Conservation (phyloP, 1,140 invertebrate genomes). For the Fopius arisanus region DNA sequence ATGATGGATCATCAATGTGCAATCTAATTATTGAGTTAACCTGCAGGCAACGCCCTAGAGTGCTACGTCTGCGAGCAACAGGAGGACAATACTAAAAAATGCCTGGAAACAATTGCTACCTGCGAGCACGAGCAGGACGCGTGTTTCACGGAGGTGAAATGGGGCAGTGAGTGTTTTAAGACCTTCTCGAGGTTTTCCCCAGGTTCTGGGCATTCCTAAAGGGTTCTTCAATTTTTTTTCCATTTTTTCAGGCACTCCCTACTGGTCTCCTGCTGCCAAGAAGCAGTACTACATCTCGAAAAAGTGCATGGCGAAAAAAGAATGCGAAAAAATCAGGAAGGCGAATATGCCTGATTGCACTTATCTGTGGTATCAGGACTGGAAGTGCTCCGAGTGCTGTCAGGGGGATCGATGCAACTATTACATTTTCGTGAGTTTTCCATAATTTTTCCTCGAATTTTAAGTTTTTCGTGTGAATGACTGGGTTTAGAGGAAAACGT, state of each 20-base stretch:
- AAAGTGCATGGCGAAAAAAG: slow-evolving; percentile 81
- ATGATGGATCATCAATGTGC: not conserved
- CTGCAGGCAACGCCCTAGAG: slow-evolving; percentile 76
- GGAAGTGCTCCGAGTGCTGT: slow-evolving; percentile 97
- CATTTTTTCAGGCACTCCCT: slow-evolving; percentile 78
- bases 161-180: slow-evolving; percentile 76
- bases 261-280: slow-evolving; percentile 91
- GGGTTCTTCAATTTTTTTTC: not conserved
- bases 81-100: slow-evolving; percentile 93
- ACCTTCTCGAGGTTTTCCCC: not conserved
- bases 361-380: slow-evolving; percentile 97
- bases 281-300: slow-evolving; percentile 97
- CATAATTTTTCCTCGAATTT: too few relatives aligned
- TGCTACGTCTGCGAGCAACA: slow-evolving; percentile 95
- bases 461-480: too few relatives aligned
- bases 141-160: slow-evolving; percentile 88
- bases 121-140: slow-evolving; percentile 88
- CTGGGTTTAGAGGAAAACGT: not conserved
- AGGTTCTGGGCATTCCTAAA: too few relatives aligned
- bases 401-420: slow-evolving; percentile 97
- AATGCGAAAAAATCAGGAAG: slow-evolving; percentile 77
- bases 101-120: slow-evolving; percentile 88
- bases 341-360: slow-evolving; percentile 83
- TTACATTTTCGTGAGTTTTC: slow-evolving; percentile 95
- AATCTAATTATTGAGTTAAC: not conserved